Evolutionary conservation across 2,888 invertebrate species (phyloP).

Genomic region (Cephalotes varians): DNA sequence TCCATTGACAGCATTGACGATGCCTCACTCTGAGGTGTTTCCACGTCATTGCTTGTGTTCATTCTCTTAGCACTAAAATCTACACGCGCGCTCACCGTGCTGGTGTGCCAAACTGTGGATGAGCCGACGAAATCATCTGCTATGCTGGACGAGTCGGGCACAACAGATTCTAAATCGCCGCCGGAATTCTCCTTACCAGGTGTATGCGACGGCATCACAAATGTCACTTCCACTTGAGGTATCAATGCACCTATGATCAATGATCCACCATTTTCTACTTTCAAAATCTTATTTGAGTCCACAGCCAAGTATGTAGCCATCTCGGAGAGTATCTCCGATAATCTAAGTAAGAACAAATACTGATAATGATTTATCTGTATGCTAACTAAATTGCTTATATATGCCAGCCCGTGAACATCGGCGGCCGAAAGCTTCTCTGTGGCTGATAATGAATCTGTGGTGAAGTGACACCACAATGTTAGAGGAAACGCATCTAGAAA

Average conservation of each 20-base stretch:
- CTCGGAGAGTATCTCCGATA: constrained; percentile 93
- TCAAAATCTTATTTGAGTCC: constrained; percentile 91
- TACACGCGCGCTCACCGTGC: constrained; percentile 71
- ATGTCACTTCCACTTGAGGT: constrained; percentile 94
- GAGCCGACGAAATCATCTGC: constrained; percentile 89
- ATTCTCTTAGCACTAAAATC: constrained; percentile 81
- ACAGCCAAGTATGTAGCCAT: constrained; percentile 92
- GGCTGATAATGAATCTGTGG: constrained; percentile 78
- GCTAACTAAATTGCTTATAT: constrained; percentile 94
- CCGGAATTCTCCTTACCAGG: constrained; percentile 95
- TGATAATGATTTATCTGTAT: constrained; percentile 98
- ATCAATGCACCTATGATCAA: constrained; percentile 92
- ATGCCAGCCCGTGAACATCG: constrained; percentile 93
- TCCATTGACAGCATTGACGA: constrained; percentile 85
- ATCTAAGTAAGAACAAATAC: constrained; percentile 94
- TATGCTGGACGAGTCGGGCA: constrained; percentile 94
- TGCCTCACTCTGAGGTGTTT: constrained; percentile 84
- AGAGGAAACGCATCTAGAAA: constrained; percentile 95
- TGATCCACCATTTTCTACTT: constrained; percentile 87
- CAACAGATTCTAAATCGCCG: constrained; percentile 93
- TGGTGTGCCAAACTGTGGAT: constrained; percentile 76
- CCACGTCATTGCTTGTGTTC: constrained; percentile 82
- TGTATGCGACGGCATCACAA: constrained; percentile 94
- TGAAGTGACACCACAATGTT: constrained; percentile 92
- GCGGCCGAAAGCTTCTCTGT: constrained; percentile 84